Evolutionary conservation across 2,888 invertebrate species (phyloP).

Genomic region (Nemoura dubitans): DNA sequence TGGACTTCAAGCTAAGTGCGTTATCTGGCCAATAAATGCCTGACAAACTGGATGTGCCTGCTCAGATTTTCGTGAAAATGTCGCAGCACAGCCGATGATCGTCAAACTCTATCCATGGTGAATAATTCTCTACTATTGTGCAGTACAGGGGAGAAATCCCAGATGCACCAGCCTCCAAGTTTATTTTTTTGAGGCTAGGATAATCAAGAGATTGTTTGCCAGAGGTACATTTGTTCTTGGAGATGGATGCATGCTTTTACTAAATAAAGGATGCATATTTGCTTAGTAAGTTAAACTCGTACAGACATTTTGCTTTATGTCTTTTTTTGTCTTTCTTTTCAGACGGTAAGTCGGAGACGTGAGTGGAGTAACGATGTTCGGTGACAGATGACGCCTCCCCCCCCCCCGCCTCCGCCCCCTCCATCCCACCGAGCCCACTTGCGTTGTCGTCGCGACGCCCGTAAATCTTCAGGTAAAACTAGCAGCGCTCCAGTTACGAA

Average conservation of each 20-base stretch:
- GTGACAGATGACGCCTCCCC: constrained; percentile 35
- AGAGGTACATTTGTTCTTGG: background rate
- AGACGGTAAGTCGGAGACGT: constrained; percentile 45
- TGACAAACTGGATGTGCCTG: too few species aligned
- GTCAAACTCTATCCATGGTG: too few species aligned
- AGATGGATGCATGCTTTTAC: background rate
- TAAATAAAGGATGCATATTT: constrained; percentile 21
- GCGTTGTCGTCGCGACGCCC: constrained; percentile 25
- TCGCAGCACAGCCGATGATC: too few species aligned
- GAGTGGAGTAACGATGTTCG: constrained; percentile 32
- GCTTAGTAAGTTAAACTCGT: constrained; percentile 38
- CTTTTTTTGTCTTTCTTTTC: constrained; percentile 39
- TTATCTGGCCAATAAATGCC: too few species aligned
- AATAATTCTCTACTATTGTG: too few species aligned
- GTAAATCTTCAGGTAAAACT: constrained; percentile 33
- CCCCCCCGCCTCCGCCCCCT: background rate
- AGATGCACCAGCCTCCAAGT: too few species aligned
- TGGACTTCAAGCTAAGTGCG: background rate
- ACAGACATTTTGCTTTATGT: constrained; percentile 24
- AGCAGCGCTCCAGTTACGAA: background rate
- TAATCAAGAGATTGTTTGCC: background rate
- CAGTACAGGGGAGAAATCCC: too few species aligned
- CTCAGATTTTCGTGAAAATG: too few species aligned
- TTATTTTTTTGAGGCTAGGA: background rate
- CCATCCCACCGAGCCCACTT: background rate